Evolutionary conservation across 2,797 vertebrate genomes (phyloP).

Genomic region (Sphaeramia orbicularis): DNA sequence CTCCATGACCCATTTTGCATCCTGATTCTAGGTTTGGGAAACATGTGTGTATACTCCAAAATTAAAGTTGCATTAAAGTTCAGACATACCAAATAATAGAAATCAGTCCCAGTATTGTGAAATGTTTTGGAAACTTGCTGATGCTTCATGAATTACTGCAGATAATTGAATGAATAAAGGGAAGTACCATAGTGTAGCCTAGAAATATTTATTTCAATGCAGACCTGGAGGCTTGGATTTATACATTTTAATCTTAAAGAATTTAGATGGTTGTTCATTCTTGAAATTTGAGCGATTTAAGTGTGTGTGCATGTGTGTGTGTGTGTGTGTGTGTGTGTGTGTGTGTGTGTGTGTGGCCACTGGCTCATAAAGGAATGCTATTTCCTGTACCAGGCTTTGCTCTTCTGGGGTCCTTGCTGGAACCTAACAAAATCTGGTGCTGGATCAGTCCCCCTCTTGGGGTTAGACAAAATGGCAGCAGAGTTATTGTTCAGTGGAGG

Average conservation of each 20-base stretch:
- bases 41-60: too few relatives aligned
- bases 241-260: conserved; percentile 9
- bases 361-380: conserved; percentile 30
- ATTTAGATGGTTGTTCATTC: not conserved
- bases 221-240: not conserved
- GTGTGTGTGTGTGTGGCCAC: conserved; percentile 19
- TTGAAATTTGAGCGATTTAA: conserved; percentile 3
- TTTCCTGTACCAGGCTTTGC: conserved; percentile 39
- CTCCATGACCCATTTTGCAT: too few relatives aligned
- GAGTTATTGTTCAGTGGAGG: conserved; percentile 53
- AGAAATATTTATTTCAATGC: not conserved
- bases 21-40: too few relatives aligned
- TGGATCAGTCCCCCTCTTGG: conserved; percentile 40
- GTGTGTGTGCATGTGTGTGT: conserved; percentile 2
- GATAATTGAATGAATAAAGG: not conserved
- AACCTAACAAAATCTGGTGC: conserved; percentile 43
- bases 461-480: conserved; percentile 52
- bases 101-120: too few relatives aligned
- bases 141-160: not conserved
- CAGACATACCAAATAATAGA: too few relatives aligned
- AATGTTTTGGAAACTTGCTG: not conserved
- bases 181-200: too few relatives aligned
- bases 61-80: too few relatives aligned
- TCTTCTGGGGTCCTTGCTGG: conserved; percentile 29
- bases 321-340: conserved; percentile 8